Conservation (phyloP, 2,797 vertebrate genomes). For the Acropternis orthonyx region DNA sequence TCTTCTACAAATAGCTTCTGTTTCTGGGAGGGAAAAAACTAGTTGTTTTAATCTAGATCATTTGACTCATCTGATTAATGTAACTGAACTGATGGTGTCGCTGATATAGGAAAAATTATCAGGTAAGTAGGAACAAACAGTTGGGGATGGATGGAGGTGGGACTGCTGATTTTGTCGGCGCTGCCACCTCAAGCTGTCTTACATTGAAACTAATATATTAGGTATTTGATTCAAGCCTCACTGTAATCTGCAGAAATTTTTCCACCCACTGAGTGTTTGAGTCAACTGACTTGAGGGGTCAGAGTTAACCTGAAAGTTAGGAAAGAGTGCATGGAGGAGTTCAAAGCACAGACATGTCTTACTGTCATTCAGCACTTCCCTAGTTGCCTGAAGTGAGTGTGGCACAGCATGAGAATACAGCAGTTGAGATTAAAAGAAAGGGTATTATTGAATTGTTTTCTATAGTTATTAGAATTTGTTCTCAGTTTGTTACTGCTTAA, state of each 20-base stretch:
- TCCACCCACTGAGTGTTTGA: not conserved
- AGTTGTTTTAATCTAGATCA: not conserved
- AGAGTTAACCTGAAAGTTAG: not conserved
- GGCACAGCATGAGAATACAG: not conserved
- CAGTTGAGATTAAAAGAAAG: not conserved
- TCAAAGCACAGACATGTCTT: not conserved
- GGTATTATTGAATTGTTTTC: not conserved
- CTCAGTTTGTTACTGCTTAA: not conserved
- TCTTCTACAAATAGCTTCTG: not conserved
- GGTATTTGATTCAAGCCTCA: not conserved
- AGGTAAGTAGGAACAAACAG: not conserved
- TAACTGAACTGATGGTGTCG: not conserved
- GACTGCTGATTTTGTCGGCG: not conserved
- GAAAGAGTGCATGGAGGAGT: not conserved
- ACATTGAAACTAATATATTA: not conserved
- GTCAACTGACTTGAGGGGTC: not conserved
- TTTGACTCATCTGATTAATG: not conserved
- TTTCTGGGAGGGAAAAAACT: not conserved
- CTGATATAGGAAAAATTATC: not conserved
- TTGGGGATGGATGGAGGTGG: not conserved
- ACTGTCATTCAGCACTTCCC: not conserved
- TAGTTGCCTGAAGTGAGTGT: not conserved
- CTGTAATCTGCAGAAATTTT: not conserved
- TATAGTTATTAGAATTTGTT: not conserved
- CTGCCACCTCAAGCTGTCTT: not conserved